phyloP scores from a whole-genome alignment of 2,113 vertebrate genomes.

The Ramphastos sulfuratus region DNA sequence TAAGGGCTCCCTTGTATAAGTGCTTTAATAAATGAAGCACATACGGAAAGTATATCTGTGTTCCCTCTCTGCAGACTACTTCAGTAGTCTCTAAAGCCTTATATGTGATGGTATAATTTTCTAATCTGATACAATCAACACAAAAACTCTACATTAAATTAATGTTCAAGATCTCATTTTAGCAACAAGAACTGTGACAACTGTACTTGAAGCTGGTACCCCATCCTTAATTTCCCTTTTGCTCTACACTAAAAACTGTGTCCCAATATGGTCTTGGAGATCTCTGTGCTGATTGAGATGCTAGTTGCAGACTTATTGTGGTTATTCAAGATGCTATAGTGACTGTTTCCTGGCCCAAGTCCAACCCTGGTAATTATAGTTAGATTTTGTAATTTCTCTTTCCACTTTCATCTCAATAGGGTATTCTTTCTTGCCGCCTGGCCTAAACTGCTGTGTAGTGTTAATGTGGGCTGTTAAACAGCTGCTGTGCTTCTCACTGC shows the following conservation, averaged over 20 bases:
- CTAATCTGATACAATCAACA: constrained; percentile 76
- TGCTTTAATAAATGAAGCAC: constrained; percentile 77
- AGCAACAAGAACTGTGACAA: constrained; percentile 25
- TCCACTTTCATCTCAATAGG: constrained; percentile 44
- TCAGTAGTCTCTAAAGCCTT: constrained; percentile 68
- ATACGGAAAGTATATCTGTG: constrained; percentile 62
- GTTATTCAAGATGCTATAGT: constrained; percentile 23
- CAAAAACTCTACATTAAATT: constrained; percentile 73
- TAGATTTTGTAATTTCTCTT: constrained; percentile 60
- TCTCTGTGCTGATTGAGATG: background rate
- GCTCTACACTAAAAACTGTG: background rate
- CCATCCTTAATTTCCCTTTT: constrained; percentile 22
- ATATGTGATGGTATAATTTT: constrained; percentile 68
- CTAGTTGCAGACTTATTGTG: constrained; percentile 27
- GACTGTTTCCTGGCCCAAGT: constrained; percentile 43
- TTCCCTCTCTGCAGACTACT: constrained; percentile 49
- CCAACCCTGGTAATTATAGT: constrained; percentile 46
- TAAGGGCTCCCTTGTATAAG: constrained; percentile 62
- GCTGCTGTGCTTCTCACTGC: constrained; percentile 48
- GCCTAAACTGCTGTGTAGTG: constrained; percentile 21
- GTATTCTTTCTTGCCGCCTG: constrained; percentile 44
- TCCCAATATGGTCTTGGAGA: background rate
- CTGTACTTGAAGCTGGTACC: background rate
- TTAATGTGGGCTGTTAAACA: constrained; percentile 59
- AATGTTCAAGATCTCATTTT: constrained; percentile 72